Evolutionary conservation across 2,888 invertebrate genomes (phyloP).

Genomic region (Malthinus flaveolus): DNA sequence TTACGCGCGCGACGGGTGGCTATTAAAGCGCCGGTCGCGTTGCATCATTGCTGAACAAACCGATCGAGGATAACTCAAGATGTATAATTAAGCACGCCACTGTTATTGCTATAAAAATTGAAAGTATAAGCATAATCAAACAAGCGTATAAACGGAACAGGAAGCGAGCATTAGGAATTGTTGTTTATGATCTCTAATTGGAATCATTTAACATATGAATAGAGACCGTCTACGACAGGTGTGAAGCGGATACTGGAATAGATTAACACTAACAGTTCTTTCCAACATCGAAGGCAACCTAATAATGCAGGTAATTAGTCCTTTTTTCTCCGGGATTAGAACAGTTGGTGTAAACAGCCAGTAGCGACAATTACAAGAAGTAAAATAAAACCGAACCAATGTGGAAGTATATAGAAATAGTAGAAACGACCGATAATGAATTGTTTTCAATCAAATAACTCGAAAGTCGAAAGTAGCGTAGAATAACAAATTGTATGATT

Average conservation of each 20-base stretch:
- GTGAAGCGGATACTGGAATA: conserved; percentile 35
- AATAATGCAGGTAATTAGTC: too few species aligned
- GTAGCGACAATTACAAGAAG: too few species aligned
- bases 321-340: too few species aligned
- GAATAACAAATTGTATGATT: conserved; percentile 14
- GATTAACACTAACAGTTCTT: conserved; percentile 12
- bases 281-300: not conserved
- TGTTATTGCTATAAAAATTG: conserved; percentile 4
- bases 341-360: too few species aligned
- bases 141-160: conserved; percentile 33
- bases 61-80: not conserved
- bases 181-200: conserved; percentile 37
- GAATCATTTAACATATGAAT: conserved; percentile 36
- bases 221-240: conserved; percentile 31
- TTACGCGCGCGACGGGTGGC: too few species aligned
- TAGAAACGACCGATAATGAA: too few species aligned
- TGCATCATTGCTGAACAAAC: not conserved
- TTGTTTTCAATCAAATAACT: not conserved
- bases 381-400: too few species aligned
- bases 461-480: conserved; percentile 12
- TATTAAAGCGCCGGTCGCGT: too few species aligned
- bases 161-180: conserved; percentile 35
- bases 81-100: conserved; percentile 8
- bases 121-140: conserved; percentile 14
- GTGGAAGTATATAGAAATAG: too few species aligned